Evolutionary conservation across 2,113 vertebrate species (phyloP), one percentile per base, ranked within the genome.

Genomic region (Manacus vitellinus): DNA sequence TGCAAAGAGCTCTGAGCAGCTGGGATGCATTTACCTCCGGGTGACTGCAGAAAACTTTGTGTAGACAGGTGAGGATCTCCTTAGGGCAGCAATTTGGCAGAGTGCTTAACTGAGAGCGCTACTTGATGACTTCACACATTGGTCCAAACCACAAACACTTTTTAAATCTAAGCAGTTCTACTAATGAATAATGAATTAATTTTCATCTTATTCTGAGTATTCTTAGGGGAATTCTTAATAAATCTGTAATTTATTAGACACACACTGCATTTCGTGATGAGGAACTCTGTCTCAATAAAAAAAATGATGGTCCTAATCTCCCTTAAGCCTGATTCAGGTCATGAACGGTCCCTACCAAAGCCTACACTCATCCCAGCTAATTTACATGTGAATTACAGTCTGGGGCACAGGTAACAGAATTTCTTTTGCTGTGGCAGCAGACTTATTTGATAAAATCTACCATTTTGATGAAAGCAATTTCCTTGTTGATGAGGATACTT

Each of bases 101-200:
- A 74, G 75, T 89, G 73, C 37, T 62, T 91, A 95, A 83, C 85
- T 13, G 6, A 39, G 87, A 78, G 31, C 9, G 59, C 58, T 27
- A 11, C 70, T 66, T 67, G 0, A 33, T 41, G 49, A 5, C 39
- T 43, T 62, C 8, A 3, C 31, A 33, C 68, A 7, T 84, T 71
- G 65, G 75, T 84, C 63, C 81, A 56, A 68, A 59, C 92, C 79
- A 51, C 55, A 85, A 88, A 88, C 37, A 33, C 47, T 91, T 71
- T 66, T 73, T 25, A 24, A 89, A 85, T 31, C 84, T 41, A 62
- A 95, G 81, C 33, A 93, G 63, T 37, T 93, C 96, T 95, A 65
- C 75, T 87, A 82, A 96, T 88, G 47, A 94, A 94, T 81, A 94
- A 92, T 82, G 23, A 78, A 96, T 95, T 85, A 56, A 83, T 93